Percentiles rank a stretch among this genome's conserved stretches.
Evolutionary conservation across 2,113 vertebrate species (phyloP).

Genomic region (Tetrax tetrax): DNA sequence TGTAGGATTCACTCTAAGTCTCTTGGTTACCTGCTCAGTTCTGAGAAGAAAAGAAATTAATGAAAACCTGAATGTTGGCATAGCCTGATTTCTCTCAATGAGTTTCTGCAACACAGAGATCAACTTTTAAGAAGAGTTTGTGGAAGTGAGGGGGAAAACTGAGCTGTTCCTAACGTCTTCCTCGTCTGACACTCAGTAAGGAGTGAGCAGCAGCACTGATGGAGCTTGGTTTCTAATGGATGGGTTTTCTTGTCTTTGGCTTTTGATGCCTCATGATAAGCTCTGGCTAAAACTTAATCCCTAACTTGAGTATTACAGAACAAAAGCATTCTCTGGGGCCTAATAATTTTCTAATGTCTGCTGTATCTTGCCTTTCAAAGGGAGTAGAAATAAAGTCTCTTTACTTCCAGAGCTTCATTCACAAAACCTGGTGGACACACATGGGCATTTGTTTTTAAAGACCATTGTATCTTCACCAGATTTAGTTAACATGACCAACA

Average conservation of each 20-base stretch:
- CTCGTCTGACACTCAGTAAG: not conserved
- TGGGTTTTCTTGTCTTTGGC: rapidly evolving
- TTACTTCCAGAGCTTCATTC: not conserved
- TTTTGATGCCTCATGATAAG: not conserved
- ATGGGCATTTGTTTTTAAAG: not conserved
- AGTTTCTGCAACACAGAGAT: not conserved
- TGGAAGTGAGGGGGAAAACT: not conserved
- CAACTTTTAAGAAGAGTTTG: not conserved
- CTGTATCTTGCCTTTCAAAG: not conserved
- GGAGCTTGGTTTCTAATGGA: not conserved
- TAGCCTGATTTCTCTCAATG: not conserved
- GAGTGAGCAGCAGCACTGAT: not conserved
- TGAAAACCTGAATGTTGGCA: not conserved
- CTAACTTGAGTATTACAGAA: not conserved
- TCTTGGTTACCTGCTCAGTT: not conserved
- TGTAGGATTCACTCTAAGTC: not conserved
- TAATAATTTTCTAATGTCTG: not conserved
- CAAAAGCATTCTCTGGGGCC: not conserved
- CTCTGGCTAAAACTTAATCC: not conserved
- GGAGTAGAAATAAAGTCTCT: not conserved
- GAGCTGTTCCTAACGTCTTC: not conserved
- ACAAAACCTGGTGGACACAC: not conserved
- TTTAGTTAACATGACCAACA: not conserved
- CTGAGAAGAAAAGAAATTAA: not conserved
- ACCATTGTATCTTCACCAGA: not conserved